Percentiles rank a stretch among this genome's conserved stretches.
phyloP scores from a whole-genome alignment of 1,140 invertebrate genomes.

The Drosophila guanche region DNA sequence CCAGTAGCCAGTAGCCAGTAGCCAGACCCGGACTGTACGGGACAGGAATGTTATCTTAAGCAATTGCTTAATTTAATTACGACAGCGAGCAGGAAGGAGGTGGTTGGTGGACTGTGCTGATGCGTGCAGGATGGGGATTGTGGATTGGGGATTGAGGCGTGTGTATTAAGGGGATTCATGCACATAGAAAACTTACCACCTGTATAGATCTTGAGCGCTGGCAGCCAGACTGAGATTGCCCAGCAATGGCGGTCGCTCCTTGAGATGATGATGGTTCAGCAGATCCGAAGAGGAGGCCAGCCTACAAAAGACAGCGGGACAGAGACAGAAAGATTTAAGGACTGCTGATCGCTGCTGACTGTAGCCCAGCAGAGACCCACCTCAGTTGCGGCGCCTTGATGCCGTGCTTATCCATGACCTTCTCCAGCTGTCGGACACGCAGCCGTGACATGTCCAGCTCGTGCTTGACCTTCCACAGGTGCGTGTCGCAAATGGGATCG shows the following conservation, averaged over 20 bases:
- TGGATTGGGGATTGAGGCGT: not conserved
- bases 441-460: slow-evolving; percentile 93
- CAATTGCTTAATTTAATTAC: slow-evolving; percentile 77
- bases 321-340: not conserved
- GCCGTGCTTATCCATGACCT: slow-evolving; percentile 91
- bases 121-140: not conserved
- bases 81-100: slow-evolving; percentile 5
- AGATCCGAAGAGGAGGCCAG: slow-evolving; percentile 83
- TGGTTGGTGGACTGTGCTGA: not conserved
- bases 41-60: slow-evolving; percentile 60
- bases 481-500: slow-evolving; percentile 92
- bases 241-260: slow-evolving; percentile 78
- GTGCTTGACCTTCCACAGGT: slow-evolving; percentile 94
- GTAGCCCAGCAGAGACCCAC: slow-evolving; percentile 29
- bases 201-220: slow-evolving; percentile 84
- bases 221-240: slow-evolving; percentile 83
- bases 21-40: not conserved
- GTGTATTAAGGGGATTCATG: slow-evolving; percentile 11
- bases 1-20: slow-evolving; percentile 12
- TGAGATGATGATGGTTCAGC: slow-evolving; percentile 80
- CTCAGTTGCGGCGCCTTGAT: slow-evolving; percentile 89
- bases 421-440: slow-evolving; percentile 92
- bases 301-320: slow-evolving; percentile 39
- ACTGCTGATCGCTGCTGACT: too few relatives aligned
- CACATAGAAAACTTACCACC: slow-evolving; percentile 82